Base-by-base conservation (phyloP, 2,113 vertebrate species). In the Chamaea fasciata region DNA sequence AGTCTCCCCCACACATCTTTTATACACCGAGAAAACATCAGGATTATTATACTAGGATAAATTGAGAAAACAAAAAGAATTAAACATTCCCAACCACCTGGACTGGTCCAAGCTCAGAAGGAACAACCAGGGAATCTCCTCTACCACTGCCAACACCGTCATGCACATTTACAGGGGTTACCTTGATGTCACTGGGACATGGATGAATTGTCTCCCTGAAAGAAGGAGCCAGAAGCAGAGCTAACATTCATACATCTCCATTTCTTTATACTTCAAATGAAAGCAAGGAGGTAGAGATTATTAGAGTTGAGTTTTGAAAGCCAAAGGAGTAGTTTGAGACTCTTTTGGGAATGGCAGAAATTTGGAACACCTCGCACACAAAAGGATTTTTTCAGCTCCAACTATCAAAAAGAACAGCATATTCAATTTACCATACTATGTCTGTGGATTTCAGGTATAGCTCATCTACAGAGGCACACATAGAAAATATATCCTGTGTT, bases 141-240 rank as follows among this genome's bases (percentile, higher is more conserved):
- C 47, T 8, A n/a, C 6, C 46, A 39, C 44, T 2, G 1, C 17
- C 39, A 70, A 27, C 19, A 39, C 9, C 6, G 20, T 49, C 4
- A 0, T 0, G 3, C 4, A 13, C 2, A 0, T 46, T 92, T 62
- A 27, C 24, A 39, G 0, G 0, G 19, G 26, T 30, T 63, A 28
- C 19, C 65, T 24, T 49, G n/a, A 46, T 8, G 22, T 44, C 52
- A 82, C 49, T 4, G 1, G 26, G 56, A 65, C 35, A 21, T 1
- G 26, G 20, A 64, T 55, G 64, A 83, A 90, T 14, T 6, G 1
- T 39, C 56, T 91, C 57, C 46, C 0, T 13, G 15, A 73, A 78
- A 56, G 37, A 24, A 64, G 15, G 47, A 70, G 53, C 55, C 56
- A 53, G 3, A 4, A 73, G 49, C 47, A 2, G 1, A 79, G 42